Conservation (phyloP, 2,888 invertebrate genomes). For the Athrips mouffetella region DNA sequence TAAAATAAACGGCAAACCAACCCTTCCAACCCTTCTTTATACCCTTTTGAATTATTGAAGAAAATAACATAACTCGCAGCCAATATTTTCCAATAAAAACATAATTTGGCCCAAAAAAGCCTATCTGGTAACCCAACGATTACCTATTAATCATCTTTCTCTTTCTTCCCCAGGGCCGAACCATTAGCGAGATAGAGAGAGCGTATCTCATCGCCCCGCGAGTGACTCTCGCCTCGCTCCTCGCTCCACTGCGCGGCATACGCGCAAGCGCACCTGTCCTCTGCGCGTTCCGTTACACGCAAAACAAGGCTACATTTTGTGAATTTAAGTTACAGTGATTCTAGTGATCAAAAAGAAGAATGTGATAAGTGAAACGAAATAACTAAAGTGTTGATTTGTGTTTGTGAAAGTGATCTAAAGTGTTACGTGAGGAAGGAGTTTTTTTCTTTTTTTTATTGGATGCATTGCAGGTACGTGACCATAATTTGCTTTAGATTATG, state of each 20-base stretch:
- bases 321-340: background rate
- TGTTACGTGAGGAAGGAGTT: background rate
- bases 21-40: too few relatives aligned
- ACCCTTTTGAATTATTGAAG: too few relatives aligned
- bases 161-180: background rate
- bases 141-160: background rate
- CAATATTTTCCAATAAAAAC: too few relatives aligned
- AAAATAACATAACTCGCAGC: too few relatives aligned
- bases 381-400: background rate
- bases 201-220: background rate
- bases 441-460: background rate
- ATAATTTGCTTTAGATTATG: background rate
- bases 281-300: background rate
- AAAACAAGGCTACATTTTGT: background rate
- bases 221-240: too few relatives aligned
- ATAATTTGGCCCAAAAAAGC: background rate
- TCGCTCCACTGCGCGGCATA: conserved; percentile 6
- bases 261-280: background rate
- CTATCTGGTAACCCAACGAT: background rate
- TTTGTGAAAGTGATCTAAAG: background rate
- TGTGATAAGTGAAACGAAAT: conserved; percentile 1
- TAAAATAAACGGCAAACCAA: too few relatives aligned
- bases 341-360: background rate
- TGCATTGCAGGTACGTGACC: conserved; percentile 3
- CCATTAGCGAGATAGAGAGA: background rate